Percentiles rank a stretch among this genome's conserved stretches.
phyloP scores from a whole-genome alignment of 2,113 vertebrate species.

The Gobius niger region DNA sequence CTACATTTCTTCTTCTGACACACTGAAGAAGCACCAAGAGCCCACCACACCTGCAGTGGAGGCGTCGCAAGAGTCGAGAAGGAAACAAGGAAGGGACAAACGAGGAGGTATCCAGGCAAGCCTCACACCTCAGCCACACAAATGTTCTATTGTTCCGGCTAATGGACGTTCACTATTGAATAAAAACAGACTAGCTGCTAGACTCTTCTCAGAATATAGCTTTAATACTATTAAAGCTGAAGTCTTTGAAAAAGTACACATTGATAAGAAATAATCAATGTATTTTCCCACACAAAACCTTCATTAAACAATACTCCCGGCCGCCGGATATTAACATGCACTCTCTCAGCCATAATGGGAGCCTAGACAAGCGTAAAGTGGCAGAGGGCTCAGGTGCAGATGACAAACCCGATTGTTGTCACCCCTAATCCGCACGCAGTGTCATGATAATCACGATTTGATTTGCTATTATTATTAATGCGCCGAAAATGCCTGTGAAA shows the following conservation, averaged over 20 bases:
- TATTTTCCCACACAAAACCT: neutral
- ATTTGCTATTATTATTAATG: conserved; percentile 73
- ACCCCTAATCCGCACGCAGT: conserved; percentile 62
- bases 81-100: no score
- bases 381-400: conserved; percentile 58
- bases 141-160: no score
- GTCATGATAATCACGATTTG: conserved; percentile 65
- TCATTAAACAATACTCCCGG: conserved; percentile 1
- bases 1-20: no score
- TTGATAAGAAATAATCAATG: neutral
- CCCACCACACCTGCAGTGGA: no score
- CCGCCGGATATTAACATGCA: conserved; percentile 26
- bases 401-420: conserved; percentile 58
- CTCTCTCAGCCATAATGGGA: conserved; percentile 36
- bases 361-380: conserved; percentile 45
- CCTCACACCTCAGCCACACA: no score
- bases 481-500: conserved; percentile 68
- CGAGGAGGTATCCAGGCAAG: no score
- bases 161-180: no score
- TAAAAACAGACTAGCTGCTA: no score
- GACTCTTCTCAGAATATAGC: no score
- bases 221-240: neutral
- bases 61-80: no score
- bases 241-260: neutral
- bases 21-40: no score